A percentile compares a stretch with the other conserved stretches of the same genome.
These are phyloP conservation scores for Megalopta genalis DNA, from an alignment of 1,140 invertebrate genomes.

Conservation along the genomic window DNA sequence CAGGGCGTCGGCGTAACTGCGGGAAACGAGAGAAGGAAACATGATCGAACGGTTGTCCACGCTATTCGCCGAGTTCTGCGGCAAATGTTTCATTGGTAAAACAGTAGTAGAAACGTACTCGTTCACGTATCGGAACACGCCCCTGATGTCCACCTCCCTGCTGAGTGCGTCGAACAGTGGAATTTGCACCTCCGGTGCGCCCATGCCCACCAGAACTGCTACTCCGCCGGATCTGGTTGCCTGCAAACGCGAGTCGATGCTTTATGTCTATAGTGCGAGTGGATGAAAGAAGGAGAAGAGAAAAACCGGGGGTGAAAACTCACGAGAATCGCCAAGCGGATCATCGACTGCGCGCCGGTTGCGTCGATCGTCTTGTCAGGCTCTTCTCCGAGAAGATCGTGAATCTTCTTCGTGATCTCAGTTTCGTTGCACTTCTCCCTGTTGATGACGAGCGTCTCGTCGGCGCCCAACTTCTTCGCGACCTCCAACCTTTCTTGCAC, in stretches of 20 bases:
- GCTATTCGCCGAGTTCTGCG: not conserved
- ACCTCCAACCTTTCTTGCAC: constrained; percentile 87
- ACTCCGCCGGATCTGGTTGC: constrained; percentile 91
- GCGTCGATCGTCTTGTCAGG: constrained; percentile 94
- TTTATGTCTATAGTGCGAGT: too few species aligned
- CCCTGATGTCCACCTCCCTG: constrained; percentile 94
- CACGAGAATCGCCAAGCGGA: constrained; percentile 88
- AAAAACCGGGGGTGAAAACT: constrained; percentile 61
- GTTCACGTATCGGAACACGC: constrained; percentile 95
- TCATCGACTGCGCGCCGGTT: constrained; percentile 90
- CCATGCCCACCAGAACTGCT: constrained; percentile 92
- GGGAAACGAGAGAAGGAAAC: constrained; percentile 58
- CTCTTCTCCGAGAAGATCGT: constrained; percentile 83
- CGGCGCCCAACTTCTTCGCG: constrained; percentile 92
- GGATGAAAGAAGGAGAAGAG: too few species aligned
- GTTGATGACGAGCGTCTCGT: constrained; percentile 84
- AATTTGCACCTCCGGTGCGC: constrained; percentile 87
- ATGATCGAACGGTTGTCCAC: not conserved
- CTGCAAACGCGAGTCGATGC: constrained; percentile 76
- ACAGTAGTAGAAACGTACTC: constrained; percentile 84
- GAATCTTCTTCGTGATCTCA: constrained; percentile 83
- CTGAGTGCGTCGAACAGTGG: constrained; percentile 90
- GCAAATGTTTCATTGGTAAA: too few species aligned
- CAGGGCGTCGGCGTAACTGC: constrained; percentile 91
- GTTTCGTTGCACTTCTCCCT: constrained; percentile 81